Base-by-base conservation (phyloP, 2,888 invertebrate genomes). In the Bombylius major region DNA sequence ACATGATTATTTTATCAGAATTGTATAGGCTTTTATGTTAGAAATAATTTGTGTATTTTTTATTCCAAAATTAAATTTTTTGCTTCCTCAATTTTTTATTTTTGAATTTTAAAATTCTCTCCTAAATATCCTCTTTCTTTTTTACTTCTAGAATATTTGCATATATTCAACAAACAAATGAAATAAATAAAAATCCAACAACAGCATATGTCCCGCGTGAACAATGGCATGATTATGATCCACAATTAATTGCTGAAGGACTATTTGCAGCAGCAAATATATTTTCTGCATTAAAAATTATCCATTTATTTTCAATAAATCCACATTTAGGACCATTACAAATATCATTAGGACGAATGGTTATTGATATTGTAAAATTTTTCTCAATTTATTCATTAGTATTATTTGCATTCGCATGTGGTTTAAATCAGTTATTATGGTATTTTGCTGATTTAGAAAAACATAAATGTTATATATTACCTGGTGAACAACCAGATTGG, bases 201-300 rank as follows among this genome's bases (percentile, higher is more conserved):
- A 86, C 83, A 34, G 87, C 86, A 32, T 86, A 79, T 65, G 83
- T 89, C 36, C 84, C 89, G 0, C 78, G 95, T 34, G 90, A 92
- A 65, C 77, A 87, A 54, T 97, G 96, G 96, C 82, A 90, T 62
- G 87, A 89, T 7, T 96, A 89, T 69, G 96, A 96, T 74, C 94
- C 94, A 0, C 93, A 95, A 68, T 77, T 97, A 8, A 89, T 97
- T 39, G 89, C 92, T 7, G 93, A 94, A 69, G 93, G 92, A 42
- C 77, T 96, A 53, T 96, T 95, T 73, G 94, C 96, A 11, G 94
- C 90, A 1, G 96, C 95, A 53, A 97, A 96, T 76, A 86, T 97
- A 59, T 93, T 92, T 70, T 91, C 91, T 70, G 92, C 93, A 5
- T 75, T 96, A 58, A 96, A 96, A 75, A 73, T 95, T 69, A 87